These are phyloP conservation scores for Papilio demoleus DNA, from an alignment of 2,888 invertebrate genomes.

Conservation along the genomic window DNA sequence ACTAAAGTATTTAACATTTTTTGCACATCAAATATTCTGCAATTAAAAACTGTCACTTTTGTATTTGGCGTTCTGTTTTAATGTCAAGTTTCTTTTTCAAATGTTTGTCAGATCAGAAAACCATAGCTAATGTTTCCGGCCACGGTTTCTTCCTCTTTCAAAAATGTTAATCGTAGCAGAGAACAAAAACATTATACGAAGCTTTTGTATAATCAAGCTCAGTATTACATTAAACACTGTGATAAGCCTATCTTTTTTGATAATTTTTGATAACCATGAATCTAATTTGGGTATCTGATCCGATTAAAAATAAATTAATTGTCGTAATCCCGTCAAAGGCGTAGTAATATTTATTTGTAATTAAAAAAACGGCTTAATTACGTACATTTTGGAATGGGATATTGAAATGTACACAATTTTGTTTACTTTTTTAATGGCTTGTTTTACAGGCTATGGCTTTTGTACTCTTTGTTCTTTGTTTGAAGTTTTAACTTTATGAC, in stretches of 20 bases:
- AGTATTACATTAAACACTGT: conserved; percentile 9
- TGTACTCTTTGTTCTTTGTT: not conserved
- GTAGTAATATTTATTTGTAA: not conserved
- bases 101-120: conserved; percentile 65
- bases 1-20: conserved; percentile 64
- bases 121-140: conserved; percentile 62
- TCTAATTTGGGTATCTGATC: conserved; percentile 27
- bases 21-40: conserved; percentile 66
- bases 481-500: not conserved
- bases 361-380: no score
- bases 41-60: conserved; percentile 61
- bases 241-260: conserved; percentile 39
- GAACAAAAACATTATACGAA: conserved; percentile 2
- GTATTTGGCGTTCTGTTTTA: conserved; percentile 75
- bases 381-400: no score
- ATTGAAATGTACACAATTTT: no score
- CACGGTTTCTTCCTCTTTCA: conserved; percentile 39
- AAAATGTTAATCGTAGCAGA: not conserved
- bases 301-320: conserved; percentile 12
- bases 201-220: conserved; percentile 6
- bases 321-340: not conserved
- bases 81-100: conserved; percentile 72
- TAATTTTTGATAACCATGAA: conserved; percentile 38
- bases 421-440: no score
- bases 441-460: not conserved